Conservation (phyloP, 2,888 invertebrate species). For the Drosophila ezoana region DNA sequence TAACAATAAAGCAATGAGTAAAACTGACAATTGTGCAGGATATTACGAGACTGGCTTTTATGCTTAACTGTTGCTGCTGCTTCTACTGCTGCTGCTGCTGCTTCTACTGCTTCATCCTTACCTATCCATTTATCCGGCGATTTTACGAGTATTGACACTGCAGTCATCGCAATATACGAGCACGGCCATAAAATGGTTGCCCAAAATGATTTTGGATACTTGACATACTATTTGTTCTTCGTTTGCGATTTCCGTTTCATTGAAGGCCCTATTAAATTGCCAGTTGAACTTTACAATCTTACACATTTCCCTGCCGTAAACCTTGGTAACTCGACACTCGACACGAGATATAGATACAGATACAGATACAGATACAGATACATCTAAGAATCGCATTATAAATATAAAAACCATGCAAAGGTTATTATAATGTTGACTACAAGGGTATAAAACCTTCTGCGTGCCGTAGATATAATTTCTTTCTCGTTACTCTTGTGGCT, state of each 20-base stretch:
- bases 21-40: slow-evolving; percentile 67
- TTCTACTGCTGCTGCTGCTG: too few species aligned
- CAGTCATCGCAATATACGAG: slow-evolving; percentile 18
- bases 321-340: neutral
- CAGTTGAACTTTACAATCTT: slow-evolving; percentile 2
- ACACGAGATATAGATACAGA: too few species aligned
- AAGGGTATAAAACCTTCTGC: too few species aligned
- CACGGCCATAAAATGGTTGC: slow-evolving; percentile 25
- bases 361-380: too few species aligned
- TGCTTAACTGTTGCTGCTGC: slow-evolving; percentile 40
- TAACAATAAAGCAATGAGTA: slow-evolving; percentile 59
- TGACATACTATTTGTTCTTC: slow-evolving; percentile 29
- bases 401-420: too few species aligned
- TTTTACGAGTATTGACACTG: slow-evolving; percentile 42
- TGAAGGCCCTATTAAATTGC: slow-evolving; percentile 12
- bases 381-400: too few species aligned
- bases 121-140: slow-evolving; percentile 7
- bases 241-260: neutral
- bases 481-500: too few species aligned
- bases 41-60: slow-evolving; percentile 53
- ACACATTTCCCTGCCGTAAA: neutral
- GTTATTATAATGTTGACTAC: too few species aligned
- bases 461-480: too few species aligned
- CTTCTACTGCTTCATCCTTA: too few species aligned
- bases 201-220: slow-evolving; percentile 26